These are phyloP conservation scores for Goniozus legneri DNA, from an alignment of 1,140 invertebrate genomes.

Conservation along the genomic window DNA sequence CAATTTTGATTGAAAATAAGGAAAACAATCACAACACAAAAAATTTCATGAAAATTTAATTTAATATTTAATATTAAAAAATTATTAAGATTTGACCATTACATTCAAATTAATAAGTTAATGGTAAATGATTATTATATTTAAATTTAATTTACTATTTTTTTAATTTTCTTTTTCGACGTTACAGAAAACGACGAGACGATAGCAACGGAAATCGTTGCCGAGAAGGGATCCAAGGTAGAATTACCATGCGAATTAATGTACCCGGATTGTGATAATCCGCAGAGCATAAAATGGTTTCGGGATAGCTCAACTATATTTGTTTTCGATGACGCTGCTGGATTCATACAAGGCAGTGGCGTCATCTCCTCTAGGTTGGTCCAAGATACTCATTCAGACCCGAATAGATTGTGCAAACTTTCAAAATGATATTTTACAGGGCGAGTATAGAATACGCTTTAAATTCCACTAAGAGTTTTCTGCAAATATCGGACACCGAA, in stretches of 20 bases:
- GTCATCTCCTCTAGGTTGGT: constrained; percentile 71
- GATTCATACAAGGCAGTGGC: constrained; percentile 69
- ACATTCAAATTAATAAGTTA: too few relatives aligned
- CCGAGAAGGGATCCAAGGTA: constrained; percentile 64
- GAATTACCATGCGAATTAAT: constrained; percentile 73
- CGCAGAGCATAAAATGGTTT: constrained; percentile 90
- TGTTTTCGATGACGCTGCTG: constrained; percentile 74
- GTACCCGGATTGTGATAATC: constrained; percentile 70
- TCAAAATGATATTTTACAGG: too few relatives aligned
- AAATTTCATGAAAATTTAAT: too few relatives aligned
- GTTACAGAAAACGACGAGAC: constrained; percentile 49
- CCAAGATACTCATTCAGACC: too few relatives aligned
- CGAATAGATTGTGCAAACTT: too few relatives aligned
- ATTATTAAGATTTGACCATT: too few relatives aligned
- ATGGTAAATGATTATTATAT: too few relatives aligned
- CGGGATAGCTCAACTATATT: constrained; percentile 76
- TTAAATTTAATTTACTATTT: too few relatives aligned
- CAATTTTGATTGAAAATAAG: too few relatives aligned
- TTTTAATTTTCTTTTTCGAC: too few relatives aligned
- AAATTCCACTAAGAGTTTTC: constrained; percentile 62
- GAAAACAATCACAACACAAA: too few relatives aligned
- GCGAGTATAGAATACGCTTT: constrained; percentile 65
- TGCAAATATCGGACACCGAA: constrained; percentile 66
- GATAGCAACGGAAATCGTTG: constrained; percentile 47
- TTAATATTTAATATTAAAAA: too few relatives aligned